Conservation (phyloP, 2,797 vertebrate species). For the Eospalax fontanierii region DNA sequence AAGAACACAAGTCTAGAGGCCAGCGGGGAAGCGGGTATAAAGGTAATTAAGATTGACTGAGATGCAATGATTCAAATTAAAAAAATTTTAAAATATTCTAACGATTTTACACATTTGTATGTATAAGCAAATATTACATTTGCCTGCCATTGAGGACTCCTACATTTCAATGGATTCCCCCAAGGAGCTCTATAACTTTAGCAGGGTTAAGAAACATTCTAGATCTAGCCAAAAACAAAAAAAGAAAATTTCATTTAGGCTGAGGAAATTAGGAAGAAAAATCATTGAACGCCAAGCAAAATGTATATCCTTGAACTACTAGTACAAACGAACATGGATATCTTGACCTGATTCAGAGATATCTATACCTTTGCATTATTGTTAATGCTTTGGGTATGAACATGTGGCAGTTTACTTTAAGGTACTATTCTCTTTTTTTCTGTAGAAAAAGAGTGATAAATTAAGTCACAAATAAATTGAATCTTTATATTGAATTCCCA, state of each 20-base stretch:
- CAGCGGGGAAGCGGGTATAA: too few relatives aligned
- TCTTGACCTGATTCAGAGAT: not conserved
- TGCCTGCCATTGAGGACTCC: too few relatives aligned
- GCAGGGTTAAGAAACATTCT: too few relatives aligned
- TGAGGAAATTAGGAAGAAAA: not conserved
- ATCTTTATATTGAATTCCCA: conserved; percentile 40
- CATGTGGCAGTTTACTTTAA: not conserved
- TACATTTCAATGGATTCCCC: too few relatives aligned
- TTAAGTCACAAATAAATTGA: not conserved
- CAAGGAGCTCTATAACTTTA: too few relatives aligned
- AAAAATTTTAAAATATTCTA: too few relatives aligned
- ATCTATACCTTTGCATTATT: not conserved
- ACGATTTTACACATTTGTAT: too few relatives aligned
- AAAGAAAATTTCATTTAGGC: not conserved
- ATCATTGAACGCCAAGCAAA: not conserved
- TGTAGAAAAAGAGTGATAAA: not conserved
- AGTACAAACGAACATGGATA: not conserved
- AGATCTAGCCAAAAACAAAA: too few relatives aligned
- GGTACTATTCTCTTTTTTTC: conserved; percentile 12
- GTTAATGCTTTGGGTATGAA: not conserved
- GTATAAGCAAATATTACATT: too few relatives aligned
- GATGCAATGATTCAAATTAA: too few relatives aligned
- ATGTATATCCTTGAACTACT: not conserved
- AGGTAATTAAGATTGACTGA: too few relatives aligned
- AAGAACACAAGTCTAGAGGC: not conserved